These are phyloP conservation scores for Porites australiensis DNA, from an alignment of 64 coral and sea anemone genomes.

Conservation along the genomic window DNA sequence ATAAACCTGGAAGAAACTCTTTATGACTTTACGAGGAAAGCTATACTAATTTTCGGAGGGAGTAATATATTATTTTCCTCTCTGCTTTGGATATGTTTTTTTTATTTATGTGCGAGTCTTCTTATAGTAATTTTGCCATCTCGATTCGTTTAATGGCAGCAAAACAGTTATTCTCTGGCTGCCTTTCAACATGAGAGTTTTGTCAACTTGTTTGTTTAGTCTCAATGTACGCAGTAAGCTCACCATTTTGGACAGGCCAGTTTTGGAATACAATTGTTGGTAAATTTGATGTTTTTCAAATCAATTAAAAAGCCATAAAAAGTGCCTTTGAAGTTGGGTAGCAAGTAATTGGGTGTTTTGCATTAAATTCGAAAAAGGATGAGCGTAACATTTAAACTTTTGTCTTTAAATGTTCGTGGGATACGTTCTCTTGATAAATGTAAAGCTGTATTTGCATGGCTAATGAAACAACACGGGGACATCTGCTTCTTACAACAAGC, in stretches of 20 bases:
- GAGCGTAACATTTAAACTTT: too few relatives aligned
- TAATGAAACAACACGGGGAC: too few relatives aligned
- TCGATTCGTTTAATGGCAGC: slow-evolving; percentile 7
- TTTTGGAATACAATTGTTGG: too few relatives aligned
- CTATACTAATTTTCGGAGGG: neutral
- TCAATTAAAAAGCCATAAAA: too few relatives aligned
- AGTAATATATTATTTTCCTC: neutral
- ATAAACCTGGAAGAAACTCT: slow-evolving; percentile 63
- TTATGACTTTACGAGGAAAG: neutral
- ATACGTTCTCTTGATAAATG: too few relatives aligned
- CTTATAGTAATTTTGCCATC: neutral
- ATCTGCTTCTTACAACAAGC: too few relatives aligned
- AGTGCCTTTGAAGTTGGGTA: too few relatives aligned
- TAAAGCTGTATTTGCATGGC: too few relatives aligned
- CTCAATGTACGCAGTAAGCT: neutral
- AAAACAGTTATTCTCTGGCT: neutral
- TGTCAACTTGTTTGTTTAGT: neutral
- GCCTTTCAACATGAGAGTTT: neutral
- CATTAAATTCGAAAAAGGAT: too few relatives aligned
- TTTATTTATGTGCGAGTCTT: neutral
- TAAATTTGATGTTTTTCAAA: too few relatives aligned
- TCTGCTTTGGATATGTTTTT: neutral
- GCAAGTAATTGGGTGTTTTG: too few relatives aligned
- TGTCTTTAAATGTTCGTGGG: too few relatives aligned
- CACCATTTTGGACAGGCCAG: neutral